Percentiles rank a stretch among this genome's conserved stretches.
These are phyloP conservation scores for Boloria selene DNA, from an alignment of 2,888 invertebrate genomes.

Conservation along the genomic window DNA sequence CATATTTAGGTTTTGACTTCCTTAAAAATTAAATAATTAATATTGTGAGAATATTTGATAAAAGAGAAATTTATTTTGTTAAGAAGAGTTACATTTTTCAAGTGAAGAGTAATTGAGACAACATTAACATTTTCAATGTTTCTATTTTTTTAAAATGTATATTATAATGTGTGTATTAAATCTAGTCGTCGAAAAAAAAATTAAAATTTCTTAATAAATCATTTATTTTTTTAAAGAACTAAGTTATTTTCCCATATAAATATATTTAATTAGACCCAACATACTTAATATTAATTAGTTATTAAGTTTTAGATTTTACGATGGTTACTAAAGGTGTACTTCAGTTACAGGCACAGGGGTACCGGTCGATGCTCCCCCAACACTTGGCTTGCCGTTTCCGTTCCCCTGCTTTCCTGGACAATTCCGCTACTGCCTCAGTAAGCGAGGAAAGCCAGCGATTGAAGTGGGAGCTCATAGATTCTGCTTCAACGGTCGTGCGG, in stretches of 20 bases:
- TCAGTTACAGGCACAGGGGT: conserved; percentile 69
- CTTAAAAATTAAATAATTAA: too few relatives aligned
- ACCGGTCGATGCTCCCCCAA: conserved; percentile 61
- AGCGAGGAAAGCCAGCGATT: conserved; percentile 76
- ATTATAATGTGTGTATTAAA: neutral
- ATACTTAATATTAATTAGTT: conserved; percentile 1
- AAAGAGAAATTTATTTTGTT: too few relatives aligned
- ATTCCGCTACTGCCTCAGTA: conserved; percentile 77
- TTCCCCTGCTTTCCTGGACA: conserved; percentile 77
- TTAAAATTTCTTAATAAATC: neutral
- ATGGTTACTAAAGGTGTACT: conserved; percentile 50
- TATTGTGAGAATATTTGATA: too few relatives aligned
- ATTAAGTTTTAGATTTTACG: neutral
- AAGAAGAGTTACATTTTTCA: too few relatives aligned
- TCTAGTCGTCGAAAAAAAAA: neutral
- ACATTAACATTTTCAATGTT: neutral
- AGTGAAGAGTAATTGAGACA: too few relatives aligned
- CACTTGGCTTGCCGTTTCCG: conserved; percentile 73
- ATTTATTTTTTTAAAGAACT: neutral
- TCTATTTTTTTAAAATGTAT: neutral
- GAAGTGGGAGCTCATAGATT: conserved; percentile 78
- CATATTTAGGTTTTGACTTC: neutral
- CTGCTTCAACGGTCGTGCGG: conserved; percentile 77
- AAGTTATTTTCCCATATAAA: neutral
- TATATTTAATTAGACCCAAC: neutral